Conservation (phyloP, 2,797 vertebrate species). For the Gymnothorax reevesii region DNA sequence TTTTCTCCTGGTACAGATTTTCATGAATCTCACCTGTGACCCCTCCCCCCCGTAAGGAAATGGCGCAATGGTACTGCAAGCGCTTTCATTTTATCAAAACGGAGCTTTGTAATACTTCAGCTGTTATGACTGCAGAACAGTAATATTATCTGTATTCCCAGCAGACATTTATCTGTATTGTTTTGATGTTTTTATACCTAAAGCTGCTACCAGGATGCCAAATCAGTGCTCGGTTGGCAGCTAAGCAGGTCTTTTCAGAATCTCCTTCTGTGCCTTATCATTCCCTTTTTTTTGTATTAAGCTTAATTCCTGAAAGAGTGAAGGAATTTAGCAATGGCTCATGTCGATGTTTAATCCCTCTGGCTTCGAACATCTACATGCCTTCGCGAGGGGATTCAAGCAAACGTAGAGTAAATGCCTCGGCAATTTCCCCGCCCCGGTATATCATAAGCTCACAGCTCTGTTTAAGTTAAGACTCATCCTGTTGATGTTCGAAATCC, state of each 20-base stretch:
- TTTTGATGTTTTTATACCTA: slow-evolving; percentile 5
- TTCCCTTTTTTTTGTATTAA: slow-evolving; percentile 27
- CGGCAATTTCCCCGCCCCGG: neutral
- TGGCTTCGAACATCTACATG: neutral
- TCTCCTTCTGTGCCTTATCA: slow-evolving; percentile 1
- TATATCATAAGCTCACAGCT: neutral
- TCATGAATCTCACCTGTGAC: neutral
- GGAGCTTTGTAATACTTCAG: neutral
- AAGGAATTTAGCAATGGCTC: slow-evolving; percentile 11
- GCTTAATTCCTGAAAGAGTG: slow-evolving; percentile 19
- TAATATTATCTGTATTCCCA: neutral
- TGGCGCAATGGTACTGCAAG: neutral
- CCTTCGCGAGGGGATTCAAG: neutral
- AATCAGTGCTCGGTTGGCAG: slow-evolving; percentile 19
- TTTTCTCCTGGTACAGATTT: neutral
- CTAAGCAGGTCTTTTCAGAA: slow-evolving; percentile 22
- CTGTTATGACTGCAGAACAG: neutral
- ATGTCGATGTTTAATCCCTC: slow-evolving; percentile 8
- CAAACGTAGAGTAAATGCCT: neutral
- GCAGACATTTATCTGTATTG: neutral
- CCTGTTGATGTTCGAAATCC: neutral
- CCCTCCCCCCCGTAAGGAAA: neutral
- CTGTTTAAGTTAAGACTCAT: no score
- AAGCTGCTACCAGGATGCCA: neutral
- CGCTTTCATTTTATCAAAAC: neutral